Base-by-base conservation (phyloP, 2,113 vertebrate species). In the Orthonyx spaldingii region DNA sequence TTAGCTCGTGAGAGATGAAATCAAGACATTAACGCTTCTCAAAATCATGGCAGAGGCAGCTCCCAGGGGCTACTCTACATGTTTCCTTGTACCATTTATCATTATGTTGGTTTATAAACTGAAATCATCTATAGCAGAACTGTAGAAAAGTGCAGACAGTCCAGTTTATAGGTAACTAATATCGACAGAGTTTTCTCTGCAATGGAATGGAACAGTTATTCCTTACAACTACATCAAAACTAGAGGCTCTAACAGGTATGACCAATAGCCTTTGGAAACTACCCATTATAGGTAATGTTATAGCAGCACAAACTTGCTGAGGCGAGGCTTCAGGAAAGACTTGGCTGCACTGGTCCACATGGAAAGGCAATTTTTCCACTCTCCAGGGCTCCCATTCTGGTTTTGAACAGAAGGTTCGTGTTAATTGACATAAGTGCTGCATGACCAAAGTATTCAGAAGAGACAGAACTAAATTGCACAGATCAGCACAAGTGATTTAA, bases 21-120 rank as follows among this genome's bases (percentile, higher is more conserved):
- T 84, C 60, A 75, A 89, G 81, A 46, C 69, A 91, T 72, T 16
- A 64, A 61, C 37, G 21, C 65, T 69, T 68, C 90, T 75, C 72
- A 60, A 79, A 93, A 53, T 16, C 8, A 49, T 27, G 89, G 41
- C 76, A 79, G 61, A 82, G 77, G 14, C 76, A 91, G 44, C 47
- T 92, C 72, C 84, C 3, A 1, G 84, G 56, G 47, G 50, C 55
- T 44, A 35, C 27, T 50, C 56, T 26, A 8, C 10, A 12, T 3
- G 23, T 50, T 85, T 78, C 60, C 90, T 71, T 78, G 49, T 32
- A 49, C 21, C 33, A 47, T 75, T 74, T 66, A 41, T 50, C 52
- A n/a, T 77, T 64, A 53, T 46, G 42, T 85, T 60, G 63, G 16
- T 74, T 66, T 81, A 83, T 49, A 37, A 88, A 75, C 28, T 35